These are phyloP conservation scores for Sitodiplosis mosellana DNA, from an alignment of 1,140 invertebrate species.

Conservation along the genomic window DNA sequence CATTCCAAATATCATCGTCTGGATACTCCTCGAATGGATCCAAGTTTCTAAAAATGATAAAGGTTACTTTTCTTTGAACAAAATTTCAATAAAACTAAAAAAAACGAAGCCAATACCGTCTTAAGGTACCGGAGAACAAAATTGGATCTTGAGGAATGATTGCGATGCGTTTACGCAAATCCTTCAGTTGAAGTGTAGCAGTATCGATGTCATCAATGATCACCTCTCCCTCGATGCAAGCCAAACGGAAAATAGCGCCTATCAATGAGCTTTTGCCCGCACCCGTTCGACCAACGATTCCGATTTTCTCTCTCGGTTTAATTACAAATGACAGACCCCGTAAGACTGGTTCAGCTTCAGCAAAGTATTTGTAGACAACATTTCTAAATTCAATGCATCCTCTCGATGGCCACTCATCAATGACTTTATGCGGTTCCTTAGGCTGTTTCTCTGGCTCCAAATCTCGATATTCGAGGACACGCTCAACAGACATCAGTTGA, in stretches of 20 bases:
- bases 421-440: slow-evolving; percentile 28
- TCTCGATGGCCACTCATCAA: slow-evolving; percentile 44
- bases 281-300: slow-evolving; percentile 65
- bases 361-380: slow-evolving; percentile 42
- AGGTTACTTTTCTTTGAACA: too few species aligned
- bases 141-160: slow-evolving; percentile 78
- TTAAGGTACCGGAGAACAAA: slow-evolving; percentile 61
- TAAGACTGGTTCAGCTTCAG: slow-evolving; percentile 41
- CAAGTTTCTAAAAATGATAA: too few species aligned
- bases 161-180: slow-evolving; percentile 50
- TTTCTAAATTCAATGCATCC: slow-evolving; percentile 50
- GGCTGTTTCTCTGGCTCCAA: slow-evolving; percentile 38
- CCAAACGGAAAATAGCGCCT: slow-evolving; percentile 44
- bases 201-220: slow-evolving; percentile 46
- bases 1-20: too few species aligned
- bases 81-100: too few species aligned
- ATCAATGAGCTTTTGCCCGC: slow-evolving; percentile 71
- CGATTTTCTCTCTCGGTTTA: slow-evolving; percentile 28
- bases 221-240: slow-evolving; percentile 46
- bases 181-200: slow-evolving; percentile 41
- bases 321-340: slow-evolving; percentile 48
- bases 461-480: slow-evolving; percentile 58
- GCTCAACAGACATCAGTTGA: slow-evolving; percentile 76
- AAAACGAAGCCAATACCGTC: slow-evolving; percentile 20
- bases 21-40: too few species aligned